Base-by-base conservation (phyloP, 2,113 vertebrate species). In the Pelobates fuscus region DNA sequence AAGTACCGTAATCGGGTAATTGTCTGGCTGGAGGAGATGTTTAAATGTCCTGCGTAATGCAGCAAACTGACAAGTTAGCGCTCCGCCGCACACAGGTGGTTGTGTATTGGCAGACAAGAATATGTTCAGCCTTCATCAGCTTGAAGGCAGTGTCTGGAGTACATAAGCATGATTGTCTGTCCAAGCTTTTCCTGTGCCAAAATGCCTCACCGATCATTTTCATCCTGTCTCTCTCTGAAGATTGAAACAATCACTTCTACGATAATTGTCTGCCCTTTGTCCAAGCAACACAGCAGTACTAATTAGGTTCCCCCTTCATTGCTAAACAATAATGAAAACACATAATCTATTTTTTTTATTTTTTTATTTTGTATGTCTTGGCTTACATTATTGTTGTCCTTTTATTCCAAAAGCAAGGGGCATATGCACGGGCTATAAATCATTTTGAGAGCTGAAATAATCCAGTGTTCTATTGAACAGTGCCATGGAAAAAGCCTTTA, bases 71-170 rank as follows among this genome's bases (percentile, higher is more conserved):
- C 44, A 49, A 18, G 12, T 12, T 49, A 49, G 5, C 15, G 1
- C 64, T 77, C 5, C 0, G 67, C 52, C 78, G 20, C 21, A 78
- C 86, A 86, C 80, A 32, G 68, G 80, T 84, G 81, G 79, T n/a
- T n/a, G n/a, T 76, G 71, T 71, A 78, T 21, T 64, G 59, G 67
- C 5, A 0, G 83, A 29, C 15, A 2, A n/a, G 58, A 18, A 14
- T 65, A 15, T 24, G 12, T 24, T 65, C 64, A 27, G 46, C 49
- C 20, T 65, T 11, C 20, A 24, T 24, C 37, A 8, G 30, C 2
- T 37, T 65, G 8, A 15, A 41, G 37, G n/a, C 21, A 4, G 5
- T 24, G 32, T 65, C 32, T 65, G 11, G 37, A 43, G 37, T 8
- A 23, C 11, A n/a, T 23, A 17, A 41, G 7, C 10, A n/a, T 44